Percentiles rank a stretch among this genome's conserved stretches.
phyloP scores from a whole-genome alignment of 1,140 invertebrate genomes.

The Calephelis virginiensis region DNA sequence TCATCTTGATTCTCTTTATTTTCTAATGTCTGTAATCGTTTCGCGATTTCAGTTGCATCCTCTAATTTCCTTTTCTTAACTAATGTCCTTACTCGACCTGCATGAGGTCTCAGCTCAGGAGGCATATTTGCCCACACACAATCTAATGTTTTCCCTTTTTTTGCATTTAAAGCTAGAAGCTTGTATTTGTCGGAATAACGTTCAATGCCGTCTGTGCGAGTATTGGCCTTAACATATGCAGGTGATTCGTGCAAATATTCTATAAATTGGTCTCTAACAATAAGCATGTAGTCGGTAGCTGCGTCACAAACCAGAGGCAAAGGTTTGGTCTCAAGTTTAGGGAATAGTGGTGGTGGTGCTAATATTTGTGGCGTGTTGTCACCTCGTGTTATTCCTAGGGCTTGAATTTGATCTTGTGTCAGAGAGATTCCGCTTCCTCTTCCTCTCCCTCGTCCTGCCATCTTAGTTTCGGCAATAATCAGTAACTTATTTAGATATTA shows the following conservation, averaged over 20 bases:
- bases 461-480: slow-evolving; percentile 27
- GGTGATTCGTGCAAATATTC: slow-evolving; percentile 74
- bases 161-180: slow-evolving; percentile 65
- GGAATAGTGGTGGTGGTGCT: slow-evolving; percentile 71
- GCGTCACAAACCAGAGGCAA: slow-evolving; percentile 64
- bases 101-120: slow-evolving; percentile 62
- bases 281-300: slow-evolving; percentile 73
- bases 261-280: slow-evolving; percentile 75
- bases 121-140: slow-evolving; percentile 71
- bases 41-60: slow-evolving; percentile 59
- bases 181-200: slow-evolving; percentile 78
- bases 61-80: slow-evolving; percentile 63
- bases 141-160: slow-evolving; percentile 57
- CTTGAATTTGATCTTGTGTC: slow-evolving; percentile 72
- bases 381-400: slow-evolving; percentile 64
- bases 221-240: slow-evolving; percentile 64
- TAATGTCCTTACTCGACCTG: slow-evolving; percentile 33
- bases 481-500: not conserved
- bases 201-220: slow-evolving; percentile 65
- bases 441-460: slow-evolving; percentile 71
- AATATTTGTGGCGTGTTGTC: slow-evolving; percentile 59
- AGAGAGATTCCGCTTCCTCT: slow-evolving; percentile 59
- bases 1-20: slow-evolving; percentile 63
- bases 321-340: slow-evolving; percentile 71
- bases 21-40: slow-evolving; percentile 68